Percentiles rank a stretch among this genome's conserved stretches.
These are phyloP conservation scores for Crocidura indochinensis DNA, from an alignment of 2,797 vertebrate genomes.

Conservation along the genomic window DNA sequence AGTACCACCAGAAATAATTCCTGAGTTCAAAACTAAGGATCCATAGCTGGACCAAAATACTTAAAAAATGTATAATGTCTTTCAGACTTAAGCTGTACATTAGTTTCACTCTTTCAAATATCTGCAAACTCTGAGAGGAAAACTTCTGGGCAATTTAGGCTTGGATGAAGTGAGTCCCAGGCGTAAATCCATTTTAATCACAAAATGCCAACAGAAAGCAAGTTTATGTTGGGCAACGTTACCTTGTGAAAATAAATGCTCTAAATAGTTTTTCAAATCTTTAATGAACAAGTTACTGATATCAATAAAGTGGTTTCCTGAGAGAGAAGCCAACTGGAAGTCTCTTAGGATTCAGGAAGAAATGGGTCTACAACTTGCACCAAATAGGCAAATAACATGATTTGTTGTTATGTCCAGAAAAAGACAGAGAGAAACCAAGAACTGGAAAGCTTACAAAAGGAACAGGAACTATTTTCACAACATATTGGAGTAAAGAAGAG, in stretches of 20 bases:
- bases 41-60: too few relatives aligned
- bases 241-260: conserved; percentile 61
- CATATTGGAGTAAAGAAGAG: neutral
- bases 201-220: conserved; percentile 61
- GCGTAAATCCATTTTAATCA: conserved; percentile 56
- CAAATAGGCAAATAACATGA: conserved; percentile 10
- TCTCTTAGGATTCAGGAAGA: neutral
- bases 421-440: neutral
- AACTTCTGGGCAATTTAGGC: neutral
- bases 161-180: conserved; percentile 20
- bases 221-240: neutral
- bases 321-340: conserved; percentile 21
- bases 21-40: too few relatives aligned
- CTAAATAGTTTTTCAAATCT: conserved; percentile 10
- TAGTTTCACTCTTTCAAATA: conserved; percentile 17
- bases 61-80: neutral
- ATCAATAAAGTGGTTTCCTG: conserved; percentile 48
- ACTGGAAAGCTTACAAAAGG: conserved; percentile 30
- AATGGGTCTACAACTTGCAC: neutral
- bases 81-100: conserved; percentile 39
- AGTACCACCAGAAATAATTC: too few relatives aligned
- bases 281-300: conserved; percentile 37
- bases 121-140: neutral
- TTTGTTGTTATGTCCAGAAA: neutral
- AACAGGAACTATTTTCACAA: conserved; percentile 4